Base-by-base conservation (phyloP, 2,888 invertebrate genomes). In the Pecten maximus region DNA sequence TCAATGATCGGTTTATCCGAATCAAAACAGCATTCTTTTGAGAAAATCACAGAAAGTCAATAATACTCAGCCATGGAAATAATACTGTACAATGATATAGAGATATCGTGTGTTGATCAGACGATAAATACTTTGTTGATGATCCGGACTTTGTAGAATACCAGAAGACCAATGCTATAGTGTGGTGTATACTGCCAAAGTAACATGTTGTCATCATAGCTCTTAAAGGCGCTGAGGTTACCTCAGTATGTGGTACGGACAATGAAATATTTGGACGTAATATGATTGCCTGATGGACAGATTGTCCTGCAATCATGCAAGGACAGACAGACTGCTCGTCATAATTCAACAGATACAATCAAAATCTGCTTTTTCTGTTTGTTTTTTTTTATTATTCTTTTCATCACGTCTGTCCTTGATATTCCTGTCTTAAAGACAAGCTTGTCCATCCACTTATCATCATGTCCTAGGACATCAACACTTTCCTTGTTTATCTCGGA, bases 271-370 rank as follows among this genome's bases (percentile, higher is more conserved):
- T 35, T 74, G 74, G 74, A 74, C 74, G 74, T 74, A 74, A 35
- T 74, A 35, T 74, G 74, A 74, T 54, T 74, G 74, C 35, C 74
- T 35, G 74, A 74, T 74, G 74, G 74, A 74, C 74, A 74, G 74
- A 74, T 23, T 12, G 35, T 10, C 28, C 74, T 74, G 74, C 74
- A 35, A 74, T 74, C 35, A 35, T 28, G 74, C 74, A 35, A 74
- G 10, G 54, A 35, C 15, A 35, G 28, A 74, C 74, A 74, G 35
- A 74, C 15, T 1, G 10, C 12, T 28, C 28, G 0, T 54, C 50
- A 54, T 54, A 28, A 8, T 74, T 28, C 12, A 6, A 74, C 35
- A 35, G 16, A 35, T 35, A 74, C 10, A 74, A 10, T n/a, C n/a
- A n/a, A 6, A 1, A 74, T 28, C 74, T 35, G 74, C 74, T 74